Percentiles rank a stretch among this genome's conserved stretches.
phyloP scores from a whole-genome alignment of 1,140 invertebrate species.

The Drosophila nigromelanica region DNA sequence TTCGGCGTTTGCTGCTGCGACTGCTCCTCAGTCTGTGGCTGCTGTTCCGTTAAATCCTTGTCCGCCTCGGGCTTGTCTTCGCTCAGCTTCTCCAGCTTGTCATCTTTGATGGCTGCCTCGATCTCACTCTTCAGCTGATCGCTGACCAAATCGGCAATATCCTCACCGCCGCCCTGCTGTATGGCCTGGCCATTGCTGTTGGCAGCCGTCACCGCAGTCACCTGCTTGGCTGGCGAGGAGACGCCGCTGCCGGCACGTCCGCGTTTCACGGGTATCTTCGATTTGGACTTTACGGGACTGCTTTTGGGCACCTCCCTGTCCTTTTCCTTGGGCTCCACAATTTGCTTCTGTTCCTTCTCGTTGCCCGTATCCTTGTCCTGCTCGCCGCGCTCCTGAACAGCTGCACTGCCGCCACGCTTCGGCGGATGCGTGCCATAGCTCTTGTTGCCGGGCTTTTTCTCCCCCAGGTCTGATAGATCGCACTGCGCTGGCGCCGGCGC shows the following conservation, averaged over 20 bases:
- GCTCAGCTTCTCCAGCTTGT: constrained; percentile 46
- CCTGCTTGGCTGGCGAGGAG: constrained; percentile 68
- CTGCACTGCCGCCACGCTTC: constrained; percentile 24
- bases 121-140: constrained; percentile 76
- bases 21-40: constrained; percentile 7
- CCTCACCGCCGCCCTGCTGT: constrained; percentile 79
- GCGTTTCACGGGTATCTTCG: constrained; percentile 81
- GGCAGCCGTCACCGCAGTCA: constrained; percentile 15
- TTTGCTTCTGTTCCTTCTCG: constrained; percentile 56
- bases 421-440: constrained; percentile 81
- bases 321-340: constrained; percentile 37
- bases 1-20: constrained; percentile 12
- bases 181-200: constrained; percentile 65
- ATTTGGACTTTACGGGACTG: constrained; percentile 76
- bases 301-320: constrained; percentile 53
- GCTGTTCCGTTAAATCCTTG: constrained; percentile 41
- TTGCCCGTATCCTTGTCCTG: constrained; percentile 76
- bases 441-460: constrained; percentile 37
- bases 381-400: constrained; percentile 51
- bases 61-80: constrained; percentile 67
- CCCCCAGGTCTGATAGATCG: constrained; percentile 24
- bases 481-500: constrained; percentile 59
- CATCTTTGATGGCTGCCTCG: constrained; percentile 76
- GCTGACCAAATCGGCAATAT: constrained; percentile 70
- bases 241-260: constrained; percentile 64